Conservation (phyloP, 2,113 vertebrate genomes). For the Hypanus sabinus region DNA sequence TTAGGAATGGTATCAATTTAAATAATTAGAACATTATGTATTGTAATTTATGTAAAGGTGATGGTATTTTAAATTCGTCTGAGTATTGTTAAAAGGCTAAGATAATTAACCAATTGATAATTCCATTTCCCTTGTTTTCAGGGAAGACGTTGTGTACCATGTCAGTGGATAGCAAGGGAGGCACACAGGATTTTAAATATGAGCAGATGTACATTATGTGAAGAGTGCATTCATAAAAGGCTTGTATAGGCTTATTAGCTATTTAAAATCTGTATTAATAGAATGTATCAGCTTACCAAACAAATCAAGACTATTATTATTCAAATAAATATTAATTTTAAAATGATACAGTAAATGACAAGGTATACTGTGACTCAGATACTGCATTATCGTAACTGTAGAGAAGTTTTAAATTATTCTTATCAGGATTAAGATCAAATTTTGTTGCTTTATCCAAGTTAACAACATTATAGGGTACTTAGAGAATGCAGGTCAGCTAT, state of each 20-base stretch:
- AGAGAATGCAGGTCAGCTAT: slow-evolving; percentile 54
- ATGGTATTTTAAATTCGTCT: background rate
- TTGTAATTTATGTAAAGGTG: background rate
- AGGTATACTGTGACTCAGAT: background rate
- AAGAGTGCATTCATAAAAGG: background rate
- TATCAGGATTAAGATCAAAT: slow-evolving; percentile 43
- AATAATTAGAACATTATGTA: background rate
- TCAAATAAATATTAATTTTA: background rate
- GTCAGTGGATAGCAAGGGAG: background rate
- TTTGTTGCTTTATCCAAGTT: slow-evolving; percentile 56
- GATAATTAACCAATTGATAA: background rate
- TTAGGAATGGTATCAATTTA: background rate
- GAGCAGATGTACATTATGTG: slow-evolving; percentile 16
- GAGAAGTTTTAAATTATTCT: background rate
- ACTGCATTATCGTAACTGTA: background rate
- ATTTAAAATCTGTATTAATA: slow-evolving; percentile 29
- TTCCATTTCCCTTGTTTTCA: background rate
- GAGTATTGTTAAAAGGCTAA: background rate
- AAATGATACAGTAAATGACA: background rate
- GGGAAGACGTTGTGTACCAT: background rate
- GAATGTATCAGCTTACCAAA: background rate
- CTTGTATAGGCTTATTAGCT: background rate
- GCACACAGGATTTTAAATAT: slow-evolving; percentile 11
- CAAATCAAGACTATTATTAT: background rate
- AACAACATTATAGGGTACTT: slow-evolving; percentile 54